Evolutionary conservation across 2,113 vertebrate genomes (phyloP).

Genomic region (Microtus ochrogaster): DNA sequence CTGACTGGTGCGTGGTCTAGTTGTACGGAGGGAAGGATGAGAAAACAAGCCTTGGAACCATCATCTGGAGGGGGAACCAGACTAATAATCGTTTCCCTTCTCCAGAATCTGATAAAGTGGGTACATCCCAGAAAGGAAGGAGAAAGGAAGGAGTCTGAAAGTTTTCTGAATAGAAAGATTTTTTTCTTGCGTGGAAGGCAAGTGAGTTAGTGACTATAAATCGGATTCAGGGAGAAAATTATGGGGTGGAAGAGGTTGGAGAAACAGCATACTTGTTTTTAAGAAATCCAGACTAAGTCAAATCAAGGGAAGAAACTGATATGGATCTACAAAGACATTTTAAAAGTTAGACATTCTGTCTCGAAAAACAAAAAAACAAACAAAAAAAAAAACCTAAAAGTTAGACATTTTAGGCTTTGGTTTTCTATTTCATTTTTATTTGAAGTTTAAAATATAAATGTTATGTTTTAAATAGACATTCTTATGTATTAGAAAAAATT

Average conservation of each 20-base stretch:
- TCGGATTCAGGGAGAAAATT: conserved; percentile 5
- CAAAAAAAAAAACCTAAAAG: no score
- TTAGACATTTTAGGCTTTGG: conserved; percentile 46
- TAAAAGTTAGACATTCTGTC: conserved; percentile 46
- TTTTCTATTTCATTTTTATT: conserved; percentile 52
- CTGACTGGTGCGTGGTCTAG: conserved; percentile 31
- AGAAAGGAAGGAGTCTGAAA: neutral
- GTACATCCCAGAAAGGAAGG: conserved; percentile 18
- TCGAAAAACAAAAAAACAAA: no score
- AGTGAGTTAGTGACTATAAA: conserved; percentile 57
- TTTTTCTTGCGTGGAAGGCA: conserved; percentile 43
- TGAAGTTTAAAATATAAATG: conserved; percentile 38
- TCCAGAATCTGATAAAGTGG: conserved; percentile 15
- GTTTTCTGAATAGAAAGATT: conserved; percentile 47
- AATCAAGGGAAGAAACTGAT: conserved; percentile 11
- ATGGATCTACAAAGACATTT: conserved; percentile 22
- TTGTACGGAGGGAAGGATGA: conserved; percentile 55
- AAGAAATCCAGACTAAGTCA: conserved; percentile 46
- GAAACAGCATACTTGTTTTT: conserved; percentile 54
- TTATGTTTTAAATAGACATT: conserved; percentile 31
- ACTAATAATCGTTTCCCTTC: neutral
- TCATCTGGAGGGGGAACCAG: neutral
- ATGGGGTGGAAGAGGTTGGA: neutral
- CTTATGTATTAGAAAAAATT: conserved; percentile 49
- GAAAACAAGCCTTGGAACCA: conserved; percentile 28